Evolutionary conservation across 2,888 invertebrate genomes (phyloP).

Genomic region (Andricus curvator): DNA sequence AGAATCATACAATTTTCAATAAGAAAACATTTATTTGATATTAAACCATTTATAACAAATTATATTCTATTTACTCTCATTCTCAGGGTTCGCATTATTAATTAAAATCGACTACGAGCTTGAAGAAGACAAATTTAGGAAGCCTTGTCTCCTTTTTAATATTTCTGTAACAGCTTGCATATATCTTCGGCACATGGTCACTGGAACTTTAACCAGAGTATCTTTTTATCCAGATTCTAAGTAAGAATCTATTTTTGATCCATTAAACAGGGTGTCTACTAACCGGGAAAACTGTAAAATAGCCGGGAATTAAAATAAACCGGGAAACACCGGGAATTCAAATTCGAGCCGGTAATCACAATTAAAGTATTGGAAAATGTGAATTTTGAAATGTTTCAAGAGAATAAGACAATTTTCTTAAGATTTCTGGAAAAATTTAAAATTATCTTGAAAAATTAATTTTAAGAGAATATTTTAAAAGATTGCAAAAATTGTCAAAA

Average conservation of each 20-base stretch:
- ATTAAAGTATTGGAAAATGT: too few relatives aligned
- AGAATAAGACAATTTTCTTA: too few relatives aligned
- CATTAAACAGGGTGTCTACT: too few relatives aligned
- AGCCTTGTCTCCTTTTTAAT: constrained; percentile 60
- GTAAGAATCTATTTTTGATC: constrained; percentile 57
- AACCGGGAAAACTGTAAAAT: too few relatives aligned
- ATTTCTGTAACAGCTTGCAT: constrained; percentile 63
- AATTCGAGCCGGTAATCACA: too few relatives aligned
- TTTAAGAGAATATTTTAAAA: too few relatives aligned
- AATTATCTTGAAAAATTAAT: too few relatives aligned
- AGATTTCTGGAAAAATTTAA: too few relatives aligned
- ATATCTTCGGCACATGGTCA: constrained; percentile 70
- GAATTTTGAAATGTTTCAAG: too few relatives aligned
- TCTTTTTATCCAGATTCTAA: constrained; percentile 66
- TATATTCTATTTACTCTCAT: constrained; percentile 35
- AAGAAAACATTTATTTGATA: constrained; percentile 35
- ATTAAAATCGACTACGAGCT: constrained; percentile 60
- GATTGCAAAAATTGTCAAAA: too few relatives aligned
- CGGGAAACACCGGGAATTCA: too few relatives aligned
- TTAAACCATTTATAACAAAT: constrained; percentile 38
- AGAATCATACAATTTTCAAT: neutral
- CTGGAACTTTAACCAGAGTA: constrained; percentile 60
- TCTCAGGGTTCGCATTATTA: constrained; percentile 66
- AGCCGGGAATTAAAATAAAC: too few relatives aligned
- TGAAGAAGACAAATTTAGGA: constrained; percentile 59